A percentile compares a stretch with the other conserved stretches of the same genome.
These are phyloP conservation scores for Mola mola DNA, from an alignment of 2,113 vertebrate species.

Conservation along the genomic window DNA sequence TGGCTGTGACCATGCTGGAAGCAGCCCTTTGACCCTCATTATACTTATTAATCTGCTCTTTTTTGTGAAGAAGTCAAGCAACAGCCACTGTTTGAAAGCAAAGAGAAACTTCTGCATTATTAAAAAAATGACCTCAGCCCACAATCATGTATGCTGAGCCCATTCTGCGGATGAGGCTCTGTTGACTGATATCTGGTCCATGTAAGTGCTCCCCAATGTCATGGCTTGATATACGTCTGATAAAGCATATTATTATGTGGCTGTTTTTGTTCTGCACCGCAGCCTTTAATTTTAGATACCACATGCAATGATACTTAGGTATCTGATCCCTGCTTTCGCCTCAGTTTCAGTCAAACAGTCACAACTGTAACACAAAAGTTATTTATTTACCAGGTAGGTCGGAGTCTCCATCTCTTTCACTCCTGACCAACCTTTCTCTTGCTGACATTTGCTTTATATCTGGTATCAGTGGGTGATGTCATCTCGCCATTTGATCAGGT, in stretches of 20 bases:
- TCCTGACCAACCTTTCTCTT: constrained; percentile 32
- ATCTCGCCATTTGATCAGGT: constrained; percentile 70
- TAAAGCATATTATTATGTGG: constrained; percentile 37
- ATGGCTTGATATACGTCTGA: constrained; percentile 22
- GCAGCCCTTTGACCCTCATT: constrained; percentile 34
- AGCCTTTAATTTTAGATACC: constrained; percentile 18
- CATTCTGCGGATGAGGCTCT: constrained; percentile 29
- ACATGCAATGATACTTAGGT: not conserved
- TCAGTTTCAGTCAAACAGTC: constrained; percentile 44
- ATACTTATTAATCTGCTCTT: constrained; percentile 72
- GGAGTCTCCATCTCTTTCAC: not conserved
- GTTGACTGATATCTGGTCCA: constrained; percentile 55
- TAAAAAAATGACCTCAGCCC: constrained; percentile 51
- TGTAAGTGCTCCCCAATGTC: constrained; percentile 43
- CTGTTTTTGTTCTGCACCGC: constrained; percentile 5
- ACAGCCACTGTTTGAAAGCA: constrained; percentile 57
- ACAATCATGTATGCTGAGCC: constrained; percentile 12
- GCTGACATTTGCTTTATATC: constrained; percentile 62
- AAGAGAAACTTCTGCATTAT: constrained; percentile 63
- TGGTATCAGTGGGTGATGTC: constrained; percentile 78
- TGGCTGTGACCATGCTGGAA: constrained; percentile 35
- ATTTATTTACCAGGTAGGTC: constrained; percentile 42
- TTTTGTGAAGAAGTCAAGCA: constrained; percentile 62
- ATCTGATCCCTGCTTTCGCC: not conserved
- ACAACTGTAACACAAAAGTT: constrained; percentile 8